Percentiles rank a stretch among this genome's conserved stretches.
phyloP scores from a whole-genome alignment of 2,797 vertebrate species.

The Borostomias antarcticus region DNA sequence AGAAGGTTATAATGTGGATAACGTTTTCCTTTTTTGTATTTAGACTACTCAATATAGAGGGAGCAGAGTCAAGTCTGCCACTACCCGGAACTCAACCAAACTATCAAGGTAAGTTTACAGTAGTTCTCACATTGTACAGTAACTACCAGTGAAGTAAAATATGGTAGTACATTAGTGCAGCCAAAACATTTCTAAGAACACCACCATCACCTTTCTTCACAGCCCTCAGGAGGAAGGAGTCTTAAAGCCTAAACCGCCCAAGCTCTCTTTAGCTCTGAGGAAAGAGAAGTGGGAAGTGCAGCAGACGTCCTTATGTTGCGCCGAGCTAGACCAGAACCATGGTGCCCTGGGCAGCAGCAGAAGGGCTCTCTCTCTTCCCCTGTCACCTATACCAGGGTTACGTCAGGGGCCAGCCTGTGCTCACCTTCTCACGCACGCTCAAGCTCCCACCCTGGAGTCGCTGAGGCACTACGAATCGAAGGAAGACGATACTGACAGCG shows the following conservation, averaged over 20 bases:
- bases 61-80: conserved; percentile 58
- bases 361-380: conserved; percentile 73
- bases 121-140: not conserved
- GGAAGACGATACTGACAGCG: conserved; percentile 87
- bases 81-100: conserved; percentile 62
- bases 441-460: conserved; percentile 64
- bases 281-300: conserved; percentile 69
- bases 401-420: conserved; percentile 58
- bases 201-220: conserved; percentile 16
- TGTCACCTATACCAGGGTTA: conserved; percentile 73
- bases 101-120: conserved; percentile 61
- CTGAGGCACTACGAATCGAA: conserved; percentile 77
- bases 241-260: conserved; percentile 62
- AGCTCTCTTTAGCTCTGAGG: conserved; percentile 56
- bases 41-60: conserved; percentile 63
- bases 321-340: conserved; percentile 54
- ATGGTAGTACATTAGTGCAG: conserved; percentile 13
- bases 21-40: not conserved
- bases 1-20: not conserved
- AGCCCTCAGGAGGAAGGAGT: conserved; percentile 71
- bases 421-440: conserved; percentile 58
- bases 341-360: conserved; percentile 70
- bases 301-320: conserved; percentile 49
- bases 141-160: conserved; percentile 6
- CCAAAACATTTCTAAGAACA: conserved; percentile 12